Evolutionary conservation across 2,888 invertebrate species (phyloP), one percentile per base, ranked within the genome.

Genomic region (Hirtodrosophila confusa): DNA sequence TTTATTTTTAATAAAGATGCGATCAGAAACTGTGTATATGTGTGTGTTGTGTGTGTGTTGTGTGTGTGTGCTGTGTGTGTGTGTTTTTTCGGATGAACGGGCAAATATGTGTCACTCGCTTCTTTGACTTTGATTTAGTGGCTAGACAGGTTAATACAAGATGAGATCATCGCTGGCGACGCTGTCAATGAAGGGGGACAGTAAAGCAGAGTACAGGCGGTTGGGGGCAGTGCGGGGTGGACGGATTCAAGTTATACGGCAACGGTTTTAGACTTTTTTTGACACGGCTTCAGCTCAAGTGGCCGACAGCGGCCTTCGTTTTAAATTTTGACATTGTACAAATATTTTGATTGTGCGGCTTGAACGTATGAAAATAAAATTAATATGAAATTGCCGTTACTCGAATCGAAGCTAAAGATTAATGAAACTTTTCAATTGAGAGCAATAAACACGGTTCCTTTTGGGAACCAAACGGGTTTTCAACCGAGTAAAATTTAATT

Each of bases 51-150:
- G 41, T 45, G 7, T 49, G 11, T 17, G 17, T 2, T 17, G 17
- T 17, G 17, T 17, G 17, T 17, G 17, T 17, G 17, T 50, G 9
- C n/a, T 70, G 41, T 54, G 58, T 55, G 33, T 40, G 27, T 68
- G 58, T 68, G 45, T 12, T 60, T 70, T 71, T 69, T 80, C 63
- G 68, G 64, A 8, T 55, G 77, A 70, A 45, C 64, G 33, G 53
- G 63, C 63, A 64, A 71, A 83, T 77, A 79, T 86, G 86, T 85
- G 84, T 85, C 84, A 86, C 68, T 86, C 66, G 86, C 68, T 67
- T 84, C 84, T 85, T 85, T 66, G 80, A 65, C 84, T 85, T 85
- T 84, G 84, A 85, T 86, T 77, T 86, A 86, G 86, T 86, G 84
- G 86, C 86, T 80, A 86, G 84, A 84, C 84, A 84, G 84, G 84